Evolutionary conservation across 2,797 vertebrate species (phyloP).

Genomic region (Spheniscus humboldti): DNA sequence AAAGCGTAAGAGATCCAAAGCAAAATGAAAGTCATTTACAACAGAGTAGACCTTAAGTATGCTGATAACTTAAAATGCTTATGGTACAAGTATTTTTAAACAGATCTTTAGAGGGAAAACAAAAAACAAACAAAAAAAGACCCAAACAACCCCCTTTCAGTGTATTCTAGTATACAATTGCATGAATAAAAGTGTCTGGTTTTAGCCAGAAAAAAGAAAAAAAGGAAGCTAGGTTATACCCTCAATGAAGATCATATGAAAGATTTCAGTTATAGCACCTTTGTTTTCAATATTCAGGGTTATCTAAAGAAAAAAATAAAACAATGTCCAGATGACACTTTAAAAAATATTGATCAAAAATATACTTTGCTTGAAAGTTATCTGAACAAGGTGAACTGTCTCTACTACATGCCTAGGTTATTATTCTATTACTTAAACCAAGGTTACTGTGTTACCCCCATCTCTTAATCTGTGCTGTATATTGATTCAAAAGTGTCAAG

Average conservation of each 20-base stretch:
- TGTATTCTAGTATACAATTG: background rate
- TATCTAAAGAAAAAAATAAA: background rate
- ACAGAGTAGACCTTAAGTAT: background rate
- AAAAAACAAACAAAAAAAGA: background rate
- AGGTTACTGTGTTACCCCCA: background rate
- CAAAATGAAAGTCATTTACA: background rate
- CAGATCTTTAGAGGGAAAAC: background rate
- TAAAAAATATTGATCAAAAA: background rate
- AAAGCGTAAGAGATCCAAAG: background rate
- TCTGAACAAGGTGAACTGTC: background rate
- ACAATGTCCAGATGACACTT: background rate
- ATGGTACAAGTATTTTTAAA: background rate
- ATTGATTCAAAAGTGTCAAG: background rate
- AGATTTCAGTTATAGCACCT: background rate
- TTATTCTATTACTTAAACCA: background rate
- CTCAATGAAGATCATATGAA: background rate
- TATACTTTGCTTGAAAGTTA: background rate
- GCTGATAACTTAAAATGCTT: background rate
- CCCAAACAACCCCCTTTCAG: rapidly evolving
- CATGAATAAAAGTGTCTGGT: background rate
- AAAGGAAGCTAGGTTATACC: background rate
- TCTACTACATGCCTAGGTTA: background rate
- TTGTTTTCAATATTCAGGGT: background rate
- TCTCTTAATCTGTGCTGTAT: background rate
- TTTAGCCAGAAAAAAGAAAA: background rate